phyloP scores from a whole-genome alignment of 2,888 invertebrate species.

The Xestia rhomboidea region DNA sequence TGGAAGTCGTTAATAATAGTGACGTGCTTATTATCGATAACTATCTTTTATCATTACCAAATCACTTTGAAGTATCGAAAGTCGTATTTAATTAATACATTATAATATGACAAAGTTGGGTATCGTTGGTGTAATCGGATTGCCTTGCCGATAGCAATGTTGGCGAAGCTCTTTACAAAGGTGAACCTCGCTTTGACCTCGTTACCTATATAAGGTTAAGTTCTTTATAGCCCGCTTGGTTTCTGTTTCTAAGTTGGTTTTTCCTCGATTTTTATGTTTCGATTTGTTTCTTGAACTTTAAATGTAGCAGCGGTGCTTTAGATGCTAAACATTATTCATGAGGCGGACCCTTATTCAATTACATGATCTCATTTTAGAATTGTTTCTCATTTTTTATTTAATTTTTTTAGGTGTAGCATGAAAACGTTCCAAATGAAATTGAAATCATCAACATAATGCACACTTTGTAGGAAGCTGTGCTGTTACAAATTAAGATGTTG shows the following conservation, averaged over 20 bases:
- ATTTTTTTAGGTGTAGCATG: neutral
- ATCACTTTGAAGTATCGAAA: conserved; percentile 54
- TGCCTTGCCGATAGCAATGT: conserved; percentile 77
- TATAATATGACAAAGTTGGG: conserved; percentile 67
- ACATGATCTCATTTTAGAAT: neutral
- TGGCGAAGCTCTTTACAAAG: conserved; percentile 74
- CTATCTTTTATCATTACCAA: conserved; percentile 30
- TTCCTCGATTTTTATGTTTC: conserved; percentile 61
- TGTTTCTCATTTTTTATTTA: neutral
- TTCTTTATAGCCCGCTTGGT: conserved; percentile 80
- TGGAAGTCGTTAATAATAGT: conserved; percentile 31
- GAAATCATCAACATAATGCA: neutral
- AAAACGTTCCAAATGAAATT: neutral
- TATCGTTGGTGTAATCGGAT: conserved; percentile 80
- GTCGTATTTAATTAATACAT: conserved; percentile 67
- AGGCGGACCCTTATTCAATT: neutral
- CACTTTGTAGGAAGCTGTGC: neutral
- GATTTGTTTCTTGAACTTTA: conserved; percentile 53
- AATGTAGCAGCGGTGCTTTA: conserved; percentile 13
- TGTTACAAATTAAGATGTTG: conserved; percentile 8
- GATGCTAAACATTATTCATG: conserved; percentile 17
- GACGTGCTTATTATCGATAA: conserved; percentile 45
- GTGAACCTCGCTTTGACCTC: conserved; percentile 83
- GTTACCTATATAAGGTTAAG: conserved; percentile 87
- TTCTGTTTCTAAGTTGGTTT: conserved; percentile 64